Conservation (phyloP, 2,888 invertebrate genomes). For the Pristionchus japonicus region DNA sequence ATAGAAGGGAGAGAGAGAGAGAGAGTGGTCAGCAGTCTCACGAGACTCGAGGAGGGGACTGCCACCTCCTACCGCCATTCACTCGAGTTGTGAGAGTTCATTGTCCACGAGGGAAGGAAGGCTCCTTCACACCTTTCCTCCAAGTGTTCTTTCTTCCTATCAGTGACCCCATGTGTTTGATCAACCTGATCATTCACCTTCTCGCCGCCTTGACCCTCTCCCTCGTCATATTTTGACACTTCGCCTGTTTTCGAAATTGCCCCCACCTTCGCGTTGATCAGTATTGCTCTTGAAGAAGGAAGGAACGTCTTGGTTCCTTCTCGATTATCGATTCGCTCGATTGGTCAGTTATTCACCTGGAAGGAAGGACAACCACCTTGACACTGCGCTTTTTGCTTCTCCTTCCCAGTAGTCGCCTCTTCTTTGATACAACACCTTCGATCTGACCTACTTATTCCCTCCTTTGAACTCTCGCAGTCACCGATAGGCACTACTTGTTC, state of each 20-base stretch:
- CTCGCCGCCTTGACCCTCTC: too few relatives aligned
- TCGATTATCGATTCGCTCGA: neutral
- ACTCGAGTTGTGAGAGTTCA: neutral
- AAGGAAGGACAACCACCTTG: neutral
- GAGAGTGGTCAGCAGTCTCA: constrained; percentile 24
- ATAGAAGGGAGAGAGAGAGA: neutral
- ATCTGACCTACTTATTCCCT: neutral
- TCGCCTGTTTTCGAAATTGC: too few relatives aligned
- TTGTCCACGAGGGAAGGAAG: too few relatives aligned
- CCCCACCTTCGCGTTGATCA: neutral
- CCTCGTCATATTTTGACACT: too few relatives aligned
- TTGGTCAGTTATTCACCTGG: neutral
- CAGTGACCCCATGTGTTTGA: too few relatives aligned
- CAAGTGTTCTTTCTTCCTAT: too few relatives aligned
- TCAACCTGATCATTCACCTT: too few relatives aligned
- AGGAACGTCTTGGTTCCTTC: neutral
- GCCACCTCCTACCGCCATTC: neutral
- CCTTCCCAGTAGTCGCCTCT: neutral
- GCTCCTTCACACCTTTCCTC: too few relatives aligned
- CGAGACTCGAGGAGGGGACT: neutral
- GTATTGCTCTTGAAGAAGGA: neutral
- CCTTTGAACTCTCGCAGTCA: too few relatives aligned
- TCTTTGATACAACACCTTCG: neutral
- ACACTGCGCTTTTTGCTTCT: neutral
- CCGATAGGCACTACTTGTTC: too few relatives aligned